These are phyloP conservation scores for Heliconius ethilla DNA, from an alignment of 2,888 invertebrate species.

Conservation along the genomic window DNA sequence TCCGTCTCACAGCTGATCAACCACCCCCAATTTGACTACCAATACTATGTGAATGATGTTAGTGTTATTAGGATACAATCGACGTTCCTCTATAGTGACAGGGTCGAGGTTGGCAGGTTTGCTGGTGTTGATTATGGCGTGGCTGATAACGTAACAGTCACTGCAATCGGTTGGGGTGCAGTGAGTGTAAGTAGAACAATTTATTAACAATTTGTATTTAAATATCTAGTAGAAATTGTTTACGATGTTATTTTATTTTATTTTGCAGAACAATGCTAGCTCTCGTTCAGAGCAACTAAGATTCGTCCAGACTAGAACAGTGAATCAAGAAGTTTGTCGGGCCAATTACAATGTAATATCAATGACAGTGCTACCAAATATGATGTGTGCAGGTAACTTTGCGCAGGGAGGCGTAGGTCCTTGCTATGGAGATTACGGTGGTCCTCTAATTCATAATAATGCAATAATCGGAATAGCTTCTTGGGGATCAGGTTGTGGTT, in stretches of 20 bases:
- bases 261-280: conserved; percentile 38
- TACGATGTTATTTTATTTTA: background rate
- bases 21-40: conserved; percentile 50
- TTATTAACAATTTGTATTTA: background rate
- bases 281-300: conserved; percentile 52
- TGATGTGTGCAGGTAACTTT: conserved; percentile 59
- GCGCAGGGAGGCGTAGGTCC: conserved; percentile 50
- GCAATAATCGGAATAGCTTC: conserved; percentile 46
- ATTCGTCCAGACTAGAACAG: conserved; percentile 52
- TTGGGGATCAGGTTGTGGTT: conserved; percentile 43
- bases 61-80: conserved; percentile 54
- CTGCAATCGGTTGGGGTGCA: conserved; percentile 69
- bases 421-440: conserved; percentile 45
- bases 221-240: background rate
- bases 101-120: conserved; percentile 52
- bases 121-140: conserved; percentile 55
- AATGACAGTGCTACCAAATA: conserved; percentile 54
- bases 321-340: conserved; percentile 54
- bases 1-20: conserved; percentile 42
- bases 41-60: conserved; percentile 53
- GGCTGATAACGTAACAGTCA: conserved; percentile 55
- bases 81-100: conserved; percentile 48
- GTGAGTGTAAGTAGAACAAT: conserved; percentile 35
- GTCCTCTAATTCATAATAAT: conserved; percentile 45
- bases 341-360: conserved; percentile 48